phyloP scores from a whole-genome alignment of 2,113 vertebrate genomes.

The Ciconia stormi region DNA sequence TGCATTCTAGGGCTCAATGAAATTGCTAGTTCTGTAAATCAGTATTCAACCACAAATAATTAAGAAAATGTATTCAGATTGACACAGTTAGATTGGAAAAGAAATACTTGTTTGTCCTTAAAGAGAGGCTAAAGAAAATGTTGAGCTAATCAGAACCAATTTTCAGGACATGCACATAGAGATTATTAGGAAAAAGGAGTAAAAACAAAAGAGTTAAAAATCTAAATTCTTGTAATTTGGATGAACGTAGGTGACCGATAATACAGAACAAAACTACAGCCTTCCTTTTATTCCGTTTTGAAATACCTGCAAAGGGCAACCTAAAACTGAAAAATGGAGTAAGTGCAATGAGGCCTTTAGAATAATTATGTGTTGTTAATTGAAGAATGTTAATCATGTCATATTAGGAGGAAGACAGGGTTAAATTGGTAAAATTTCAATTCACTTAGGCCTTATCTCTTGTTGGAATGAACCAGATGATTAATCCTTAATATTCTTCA shows the following conservation, averaged over 20 bases:
- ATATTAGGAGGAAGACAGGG: slow-evolving; percentile 84
- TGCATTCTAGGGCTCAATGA: not conserved
- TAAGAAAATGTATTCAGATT: not conserved
- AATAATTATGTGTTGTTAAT: slow-evolving; percentile 83
- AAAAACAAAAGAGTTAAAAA: not conserved
- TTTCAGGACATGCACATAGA: not conserved
- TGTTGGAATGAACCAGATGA: slow-evolving; percentile 85
- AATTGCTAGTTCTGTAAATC: not conserved
- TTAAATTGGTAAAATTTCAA: slow-evolving; percentile 87
- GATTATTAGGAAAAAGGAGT: not conserved
- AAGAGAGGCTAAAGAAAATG: not conserved
- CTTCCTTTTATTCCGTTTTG: not conserved
- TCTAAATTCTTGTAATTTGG: not conserved
- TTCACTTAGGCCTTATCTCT: slow-evolving; percentile 87
- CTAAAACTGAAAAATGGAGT: slow-evolving; percentile 40
- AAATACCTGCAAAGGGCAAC: slow-evolving; percentile 63
- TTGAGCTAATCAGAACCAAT: not conserved
- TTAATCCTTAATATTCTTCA: slow-evolving; percentile 90
- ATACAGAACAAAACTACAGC: not conserved
- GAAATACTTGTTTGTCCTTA: not conserved
- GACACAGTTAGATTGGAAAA: not conserved
- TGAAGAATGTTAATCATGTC: slow-evolving; percentile 89
- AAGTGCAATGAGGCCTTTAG: slow-evolving; percentile 63
- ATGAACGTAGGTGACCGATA: not conserved
- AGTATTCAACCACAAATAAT: not conserved